Conservation (phyloP, 2,113 vertebrate species). For the Notarius lentiginosus region DNA sequence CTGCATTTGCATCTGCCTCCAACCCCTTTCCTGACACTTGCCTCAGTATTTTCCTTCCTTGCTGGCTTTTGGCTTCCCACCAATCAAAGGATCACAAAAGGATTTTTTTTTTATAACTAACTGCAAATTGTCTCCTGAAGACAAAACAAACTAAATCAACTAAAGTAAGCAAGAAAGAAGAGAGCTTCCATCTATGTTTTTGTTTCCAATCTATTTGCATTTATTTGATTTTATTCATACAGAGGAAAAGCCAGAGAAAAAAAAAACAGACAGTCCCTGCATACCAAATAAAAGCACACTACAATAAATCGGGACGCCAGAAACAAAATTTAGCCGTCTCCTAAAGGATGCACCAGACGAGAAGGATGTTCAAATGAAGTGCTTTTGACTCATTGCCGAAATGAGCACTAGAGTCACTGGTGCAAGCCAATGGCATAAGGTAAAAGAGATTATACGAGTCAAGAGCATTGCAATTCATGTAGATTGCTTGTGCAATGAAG, state of each 20-base stretch:
- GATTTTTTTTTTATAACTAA: not conserved
- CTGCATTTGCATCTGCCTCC: no score
- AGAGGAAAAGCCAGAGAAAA: not conserved
- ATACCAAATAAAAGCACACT: not conserved
- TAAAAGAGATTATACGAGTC: conserved; percentile 25
- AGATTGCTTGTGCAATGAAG: conserved; percentile 19
- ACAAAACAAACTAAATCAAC: conserved; percentile 19
- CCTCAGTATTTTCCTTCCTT: not conserved
- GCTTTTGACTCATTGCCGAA: not conserved
- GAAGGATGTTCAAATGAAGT: conserved; percentile 18
- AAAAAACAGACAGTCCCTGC: not conserved
- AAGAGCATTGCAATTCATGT: conserved; percentile 26
- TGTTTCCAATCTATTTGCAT: conserved; percentile 16
- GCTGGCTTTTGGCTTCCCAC: not conserved
- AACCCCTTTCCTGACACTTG: not conserved
- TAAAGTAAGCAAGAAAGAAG: not conserved
- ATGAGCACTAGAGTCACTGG: not conserved
- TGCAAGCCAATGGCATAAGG: not conserved
- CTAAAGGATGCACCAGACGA: not conserved
- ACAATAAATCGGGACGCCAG: not conserved
- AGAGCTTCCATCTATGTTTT: not conserved
- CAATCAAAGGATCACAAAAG: not conserved
- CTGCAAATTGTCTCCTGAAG: not conserved
- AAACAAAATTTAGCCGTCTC: not conserved
- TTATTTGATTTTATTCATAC: conserved; percentile 8